Evolutionary conservation across 30 jellyfish, hydroid and myxozoan genomes (phyloP), one percentile per base, ranked within the genome.

Genomic region (Hydractinia echinata): DNA sequence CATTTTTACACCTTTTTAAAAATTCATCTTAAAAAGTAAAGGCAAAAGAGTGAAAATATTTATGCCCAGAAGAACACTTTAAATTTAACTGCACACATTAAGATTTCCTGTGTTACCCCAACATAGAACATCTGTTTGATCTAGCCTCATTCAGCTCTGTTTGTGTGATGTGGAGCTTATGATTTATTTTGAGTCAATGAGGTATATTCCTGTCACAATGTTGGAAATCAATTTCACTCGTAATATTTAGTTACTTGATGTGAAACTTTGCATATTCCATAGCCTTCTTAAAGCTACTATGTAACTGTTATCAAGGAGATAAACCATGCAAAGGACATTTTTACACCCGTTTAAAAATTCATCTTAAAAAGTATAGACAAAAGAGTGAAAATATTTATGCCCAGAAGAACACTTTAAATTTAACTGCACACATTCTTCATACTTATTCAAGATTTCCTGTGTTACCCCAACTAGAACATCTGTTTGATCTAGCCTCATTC

Each of bases 121-220:
- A 58, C 69, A 58, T 11, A 56, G 19, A 16, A 16, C 69, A 58
- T 58, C 69, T 58, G 69, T 58, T 58, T 58, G 69, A 58, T 13
- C 69, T 58, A 58, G 69, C 69, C 69, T 58, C 69, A 11, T 58
- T 11, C 69, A 58, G 69, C 69, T 58, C 69, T 58, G 69, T 16
- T 58, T 58, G 69, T 58, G 69, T 58, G 69, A 58, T 58, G 69
- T 58, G 69, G 69, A 58, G 69, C 69, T 16, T 58, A 58, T 13
- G 19, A 16, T 30, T 30, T 30, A 30, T 30, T 16, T 58, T 58
- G 15, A 58, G 3, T 58, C 69, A 11, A 58, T 58, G 69, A 58
- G 69, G 69, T 58, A 58, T 58, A 58, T 58, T 58, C 69, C 69
- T 11, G 19, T 58, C 69, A 58, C 69, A 11, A 11, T 58, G 69